These are phyloP conservation scores for Andrena bucephala DNA, from an alignment of 2,888 invertebrate genomes.

Conservation along the genomic window DNA sequence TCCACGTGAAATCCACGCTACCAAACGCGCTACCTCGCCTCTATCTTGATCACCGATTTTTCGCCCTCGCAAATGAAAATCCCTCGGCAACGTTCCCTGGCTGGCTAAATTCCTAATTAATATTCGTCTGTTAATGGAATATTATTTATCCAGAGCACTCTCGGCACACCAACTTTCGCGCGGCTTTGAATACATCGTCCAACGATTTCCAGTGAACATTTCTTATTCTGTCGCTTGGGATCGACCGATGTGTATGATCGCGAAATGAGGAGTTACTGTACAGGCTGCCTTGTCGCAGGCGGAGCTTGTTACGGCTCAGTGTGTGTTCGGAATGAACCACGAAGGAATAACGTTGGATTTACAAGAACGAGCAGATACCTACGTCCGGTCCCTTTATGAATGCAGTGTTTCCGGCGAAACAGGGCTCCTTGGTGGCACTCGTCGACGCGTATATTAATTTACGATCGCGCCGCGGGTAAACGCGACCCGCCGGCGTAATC, in stretches of 20 bases:
- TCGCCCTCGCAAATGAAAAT: background rate
- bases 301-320: too few species aligned
- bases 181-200: background rate
- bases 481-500: conserved; percentile 40
- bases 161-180: background rate
- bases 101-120: conserved; percentile 31
- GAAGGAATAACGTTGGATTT: too few species aligned
- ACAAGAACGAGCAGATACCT: background rate
- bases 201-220: background rate
- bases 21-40: background rate
- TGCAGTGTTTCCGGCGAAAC: background rate
- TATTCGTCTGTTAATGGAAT: conserved; percentile 40
- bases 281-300: too few species aligned
- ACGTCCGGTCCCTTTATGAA: too few species aligned
- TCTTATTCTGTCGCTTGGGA: too few species aligned
- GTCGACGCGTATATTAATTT: conserved; percentile 45
- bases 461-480: conserved; percentile 25
- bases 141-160: conserved; percentile 9
- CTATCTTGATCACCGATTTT: conserved; percentile 16
- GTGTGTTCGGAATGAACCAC: too few species aligned
- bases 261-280: too few species aligned
- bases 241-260: too few species aligned
- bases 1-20: conserved; percentile 15
- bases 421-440: background rate
- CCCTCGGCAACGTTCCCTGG: background rate